phyloP scores from a whole-genome alignment of 2,113 vertebrate species.

The Saimiri boliviensis region DNA sequence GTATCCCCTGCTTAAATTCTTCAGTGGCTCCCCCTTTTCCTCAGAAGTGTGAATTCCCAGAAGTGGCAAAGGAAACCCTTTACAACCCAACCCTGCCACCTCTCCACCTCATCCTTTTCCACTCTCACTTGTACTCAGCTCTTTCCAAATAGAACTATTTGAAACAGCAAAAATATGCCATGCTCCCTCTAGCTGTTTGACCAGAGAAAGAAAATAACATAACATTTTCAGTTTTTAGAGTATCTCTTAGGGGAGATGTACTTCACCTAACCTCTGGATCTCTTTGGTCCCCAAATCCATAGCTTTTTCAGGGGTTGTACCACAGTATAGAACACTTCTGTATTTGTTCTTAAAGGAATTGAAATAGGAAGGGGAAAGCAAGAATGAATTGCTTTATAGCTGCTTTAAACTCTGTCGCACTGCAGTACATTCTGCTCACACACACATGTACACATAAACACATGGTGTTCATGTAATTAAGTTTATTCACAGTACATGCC shows the following conservation, averaged over 20 bases:
- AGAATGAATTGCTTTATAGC: background rate
- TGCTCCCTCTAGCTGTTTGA: background rate
- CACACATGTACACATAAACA: background rate
- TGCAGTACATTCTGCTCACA: background rate
- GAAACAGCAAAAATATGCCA: background rate
- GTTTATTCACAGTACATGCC: background rate
- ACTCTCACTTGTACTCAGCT: background rate
- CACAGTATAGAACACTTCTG: background rate
- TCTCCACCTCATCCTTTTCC: background rate
- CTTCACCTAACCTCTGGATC: background rate
- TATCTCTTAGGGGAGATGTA: background rate
- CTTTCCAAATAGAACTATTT: background rate
- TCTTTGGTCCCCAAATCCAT: background rate
- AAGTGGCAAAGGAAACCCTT: background rate
- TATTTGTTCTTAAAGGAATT: background rate
- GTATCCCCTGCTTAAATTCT: background rate
- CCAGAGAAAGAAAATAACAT: background rate
- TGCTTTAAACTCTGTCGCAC: background rate
- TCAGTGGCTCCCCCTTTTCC: background rate
- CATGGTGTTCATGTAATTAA: background rate
- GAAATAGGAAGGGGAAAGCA: background rate
- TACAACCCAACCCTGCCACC: fast-evolving
- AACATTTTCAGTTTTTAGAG: background rate
- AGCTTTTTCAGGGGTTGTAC: background rate
- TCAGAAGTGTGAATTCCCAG: background rate